These are phyloP conservation scores for rat (Rattus norvegicus) DNA, from an alignment of 2,113 vertebrate species.

Conservation along the genomic window DNA sequence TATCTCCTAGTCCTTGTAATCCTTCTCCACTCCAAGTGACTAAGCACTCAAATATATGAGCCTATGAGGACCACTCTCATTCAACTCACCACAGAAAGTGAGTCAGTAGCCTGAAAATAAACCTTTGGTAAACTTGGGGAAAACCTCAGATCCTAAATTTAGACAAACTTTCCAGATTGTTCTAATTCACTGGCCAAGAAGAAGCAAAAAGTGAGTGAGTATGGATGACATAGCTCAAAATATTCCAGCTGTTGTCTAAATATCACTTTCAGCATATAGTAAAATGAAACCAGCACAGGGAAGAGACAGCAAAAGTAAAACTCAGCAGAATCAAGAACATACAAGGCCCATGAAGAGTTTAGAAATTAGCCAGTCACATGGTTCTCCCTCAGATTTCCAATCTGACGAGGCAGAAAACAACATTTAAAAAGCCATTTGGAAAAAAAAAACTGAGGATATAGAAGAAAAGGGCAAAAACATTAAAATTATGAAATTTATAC, in stretches of 20 bases:
- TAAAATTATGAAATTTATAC: conserved; percentile 5
- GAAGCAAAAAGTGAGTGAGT: not conserved
- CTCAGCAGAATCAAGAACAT: not conserved
- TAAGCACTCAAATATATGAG: not conserved
- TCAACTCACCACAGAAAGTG: not conserved
- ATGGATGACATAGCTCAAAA: not conserved
- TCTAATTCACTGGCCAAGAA: not conserved
- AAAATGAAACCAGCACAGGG: not conserved
- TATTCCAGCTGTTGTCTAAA: not conserved
- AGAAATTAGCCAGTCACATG: not conserved
- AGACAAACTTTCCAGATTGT: not conserved
- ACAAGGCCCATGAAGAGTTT: not conserved
- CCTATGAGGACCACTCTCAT: not conserved
- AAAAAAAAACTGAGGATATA: not conserved
- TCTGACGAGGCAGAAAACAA: not conserved
- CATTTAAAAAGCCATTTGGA: not conserved
- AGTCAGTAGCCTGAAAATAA: not conserved
- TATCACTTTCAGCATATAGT: not conserved
- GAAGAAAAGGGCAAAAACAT: not conserved
- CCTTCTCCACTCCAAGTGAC: not conserved
- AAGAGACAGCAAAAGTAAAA: not conserved
- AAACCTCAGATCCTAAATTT: not conserved
- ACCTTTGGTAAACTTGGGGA: not conserved
- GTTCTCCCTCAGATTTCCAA: not conserved
- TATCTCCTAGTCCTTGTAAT: not conserved